phyloP scores from a whole-genome alignment of 2,888 invertebrate genomes.

The Idaea dimidiata region DNA sequence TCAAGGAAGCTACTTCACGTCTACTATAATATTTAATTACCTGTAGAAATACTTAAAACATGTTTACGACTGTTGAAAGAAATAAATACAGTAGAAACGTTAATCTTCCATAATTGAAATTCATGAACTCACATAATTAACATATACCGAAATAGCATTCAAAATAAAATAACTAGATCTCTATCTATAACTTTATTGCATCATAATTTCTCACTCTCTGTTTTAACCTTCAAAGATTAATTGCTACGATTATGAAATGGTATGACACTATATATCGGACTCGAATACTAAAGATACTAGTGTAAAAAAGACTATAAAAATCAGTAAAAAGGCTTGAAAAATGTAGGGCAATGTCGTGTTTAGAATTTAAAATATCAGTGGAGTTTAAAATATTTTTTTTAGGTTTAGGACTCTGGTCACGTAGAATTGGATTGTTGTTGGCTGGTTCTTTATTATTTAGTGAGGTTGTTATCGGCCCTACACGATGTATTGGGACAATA shows the following conservation, averaged over 20 bases:
- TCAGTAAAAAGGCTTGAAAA: conserved; percentile 22
- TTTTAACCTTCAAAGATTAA: conserved; percentile 15
- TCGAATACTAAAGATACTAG: conserved; percentile 20
- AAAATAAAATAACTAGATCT: neutral
- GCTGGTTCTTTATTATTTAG: neutral
- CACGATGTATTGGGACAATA: neutral
- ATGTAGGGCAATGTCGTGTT: conserved; percentile 31
- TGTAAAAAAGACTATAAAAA: conserved; percentile 2
- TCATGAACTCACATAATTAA: neutral
- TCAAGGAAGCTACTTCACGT: neutral
- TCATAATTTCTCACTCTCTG: neutral
- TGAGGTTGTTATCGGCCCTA: neutral
- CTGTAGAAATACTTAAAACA: neutral
- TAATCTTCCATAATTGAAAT: neutral
- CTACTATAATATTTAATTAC: neutral
- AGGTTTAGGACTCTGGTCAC: conserved; percentile 11
- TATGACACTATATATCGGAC: conserved; percentile 18
- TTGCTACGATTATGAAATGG: conserved; percentile 16
- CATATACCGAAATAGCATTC: neutral
- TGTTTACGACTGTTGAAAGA: neutral
- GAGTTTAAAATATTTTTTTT: neutral
- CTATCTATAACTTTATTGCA: neutral
- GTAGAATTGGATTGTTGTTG: neutral
- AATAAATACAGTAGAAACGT: neutral
- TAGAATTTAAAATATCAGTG: conserved; percentile 30